These are phyloP conservation scores for Gisinianus flammeolus DNA, from an alignment of 2,888 invertebrate genomes.

Conservation along the genomic window DNA sequence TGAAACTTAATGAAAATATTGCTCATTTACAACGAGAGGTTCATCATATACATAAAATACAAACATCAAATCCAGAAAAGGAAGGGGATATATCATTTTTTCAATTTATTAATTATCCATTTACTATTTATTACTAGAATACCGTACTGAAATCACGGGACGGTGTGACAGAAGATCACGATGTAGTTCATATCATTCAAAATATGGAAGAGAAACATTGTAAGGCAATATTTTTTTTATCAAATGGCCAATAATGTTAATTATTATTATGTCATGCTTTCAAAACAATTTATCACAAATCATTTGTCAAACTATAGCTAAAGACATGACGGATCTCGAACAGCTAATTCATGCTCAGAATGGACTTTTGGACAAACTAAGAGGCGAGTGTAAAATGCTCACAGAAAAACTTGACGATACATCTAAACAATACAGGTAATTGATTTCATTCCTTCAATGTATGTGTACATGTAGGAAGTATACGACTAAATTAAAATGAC, in stretches of 20 bases:
- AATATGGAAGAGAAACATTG: constrained; percentile 85
- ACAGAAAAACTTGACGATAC: constrained; percentile 89
- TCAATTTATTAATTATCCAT: no score
- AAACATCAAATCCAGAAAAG: no score
- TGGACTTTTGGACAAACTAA: constrained; percentile 91
- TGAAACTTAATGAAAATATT: constrained; percentile 78
- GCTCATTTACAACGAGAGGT: constrained; percentile 83
- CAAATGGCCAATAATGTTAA: no score
- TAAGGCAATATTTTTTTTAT: constrained; percentile 63
- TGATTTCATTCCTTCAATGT: background rate
- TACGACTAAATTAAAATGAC: constrained; percentile 7
- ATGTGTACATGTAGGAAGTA: background rate
- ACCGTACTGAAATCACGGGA: constrained; percentile 19
- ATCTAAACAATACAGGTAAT: constrained; percentile 84
- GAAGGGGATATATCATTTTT: no score
- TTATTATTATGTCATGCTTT: no score
- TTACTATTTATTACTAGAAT: no score
- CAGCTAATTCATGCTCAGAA: constrained; percentile 88
- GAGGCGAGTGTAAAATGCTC: constrained; percentile 85
- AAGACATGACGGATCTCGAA: constrained; percentile 88
- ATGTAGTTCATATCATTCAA: constrained; percentile 75
- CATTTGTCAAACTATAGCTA: constrained; percentile 71
- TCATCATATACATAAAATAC: no score
- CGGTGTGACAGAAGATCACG: constrained; percentile 66
- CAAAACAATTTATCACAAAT: no score